Percentiles rank a stretch among this genome's conserved stretches.
Conservation (phyloP, 2,113 vertebrate species). For the Mesoclemmys tuberculata region DNA sequence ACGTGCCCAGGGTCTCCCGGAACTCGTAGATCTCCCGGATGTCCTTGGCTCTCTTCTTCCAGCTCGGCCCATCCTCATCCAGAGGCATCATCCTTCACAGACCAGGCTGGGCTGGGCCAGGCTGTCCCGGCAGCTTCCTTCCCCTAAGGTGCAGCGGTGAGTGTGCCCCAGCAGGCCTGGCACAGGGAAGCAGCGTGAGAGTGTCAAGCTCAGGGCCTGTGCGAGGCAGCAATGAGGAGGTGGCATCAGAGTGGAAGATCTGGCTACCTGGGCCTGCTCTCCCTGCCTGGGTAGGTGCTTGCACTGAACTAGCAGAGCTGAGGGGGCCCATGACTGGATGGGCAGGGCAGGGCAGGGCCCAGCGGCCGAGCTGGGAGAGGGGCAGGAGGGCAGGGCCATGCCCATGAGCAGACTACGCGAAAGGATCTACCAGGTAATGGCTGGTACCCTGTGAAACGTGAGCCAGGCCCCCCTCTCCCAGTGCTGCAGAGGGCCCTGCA, state of each 20-base stretch:
- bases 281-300: not conserved
- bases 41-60: slow-evolving; percentile 82
- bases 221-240: not conserved
- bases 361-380: no score
- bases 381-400: no score
- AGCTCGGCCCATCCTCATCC: slow-evolving; percentile 76
- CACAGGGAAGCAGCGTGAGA: not conserved
- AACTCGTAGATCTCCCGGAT: slow-evolving; percentile 82
- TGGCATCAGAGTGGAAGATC: not conserved
- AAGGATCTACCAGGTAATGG: no score
- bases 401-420: no score
- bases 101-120: not conserved
- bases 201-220: not conserved
- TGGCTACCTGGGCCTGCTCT: not conserved
- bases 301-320: not conserved
- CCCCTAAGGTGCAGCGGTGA: no score
- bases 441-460: no score
- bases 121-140: no score
- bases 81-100: slow-evolving; percentile 75
- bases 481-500: no score
- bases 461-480: no score
- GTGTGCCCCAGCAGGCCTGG: not conserved
- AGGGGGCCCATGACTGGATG: not conserved
- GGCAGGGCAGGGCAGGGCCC: no score
- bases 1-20: slow-evolving; percentile 86